Evolutionary conservation across 2,113 vertebrate genomes (phyloP).

Genomic region (Coreoperca whiteheadi): DNA sequence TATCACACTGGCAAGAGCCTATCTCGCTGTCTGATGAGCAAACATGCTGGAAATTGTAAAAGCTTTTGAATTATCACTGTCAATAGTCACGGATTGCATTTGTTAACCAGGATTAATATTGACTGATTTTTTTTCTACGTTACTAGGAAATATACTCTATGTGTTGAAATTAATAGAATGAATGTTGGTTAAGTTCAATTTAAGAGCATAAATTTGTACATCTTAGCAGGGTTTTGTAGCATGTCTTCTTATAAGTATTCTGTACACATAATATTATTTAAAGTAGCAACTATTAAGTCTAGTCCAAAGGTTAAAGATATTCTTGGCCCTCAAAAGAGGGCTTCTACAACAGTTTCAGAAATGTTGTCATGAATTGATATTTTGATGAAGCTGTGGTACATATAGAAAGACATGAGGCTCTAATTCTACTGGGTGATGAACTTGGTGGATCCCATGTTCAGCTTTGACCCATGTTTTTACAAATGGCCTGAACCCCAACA

Average conservation of each 20-base stretch:
- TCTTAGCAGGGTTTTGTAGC: neutral
- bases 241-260: neutral
- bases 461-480: neutral
- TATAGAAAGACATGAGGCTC: neutral
- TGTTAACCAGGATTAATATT: constrained; percentile 21
- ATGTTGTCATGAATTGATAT: neutral
- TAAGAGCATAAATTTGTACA: neutral
- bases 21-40: constrained; percentile 32
- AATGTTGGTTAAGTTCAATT: constrained; percentile 22
- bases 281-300: neutral
- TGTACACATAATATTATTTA: neutral
- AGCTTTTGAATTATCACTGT: constrained; percentile 17
- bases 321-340: neutral
- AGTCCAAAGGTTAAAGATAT: constrained; percentile 5
- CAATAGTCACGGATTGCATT: constrained; percentile 22
- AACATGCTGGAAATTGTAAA: constrained; percentile 35
- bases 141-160: constrained; percentile 4
- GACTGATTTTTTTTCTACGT: constrained; percentile 23
- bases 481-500: neutral
- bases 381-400: no score
- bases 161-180: neutral
- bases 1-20: constrained; percentile 22
- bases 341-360: neutral
- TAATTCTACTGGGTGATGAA: neutral
- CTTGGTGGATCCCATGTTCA: neutral